Evolutionary conservation across 2,113 vertebrate species (phyloP), one percentile per base, ranked within the genome.

Genomic region (Ptilorrhoa leucosticta): DNA sequence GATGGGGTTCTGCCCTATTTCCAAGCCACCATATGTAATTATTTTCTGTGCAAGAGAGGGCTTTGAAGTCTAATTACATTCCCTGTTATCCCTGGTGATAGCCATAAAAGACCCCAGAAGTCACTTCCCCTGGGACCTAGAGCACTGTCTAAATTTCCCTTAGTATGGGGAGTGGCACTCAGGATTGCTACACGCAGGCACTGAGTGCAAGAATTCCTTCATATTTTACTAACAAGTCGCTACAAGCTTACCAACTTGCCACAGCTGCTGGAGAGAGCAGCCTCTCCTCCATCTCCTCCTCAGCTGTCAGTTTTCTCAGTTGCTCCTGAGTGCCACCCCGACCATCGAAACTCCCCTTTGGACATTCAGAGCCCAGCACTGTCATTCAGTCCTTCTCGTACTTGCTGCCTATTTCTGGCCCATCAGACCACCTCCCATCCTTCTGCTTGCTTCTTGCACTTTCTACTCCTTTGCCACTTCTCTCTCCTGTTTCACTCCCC

Each of bases 181-280:
- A 4, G 71, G 44, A 79, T 73, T 82, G 83, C 84, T 91, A 53
- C 87, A 75, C 6, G 20, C 86, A 94, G 86, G 20, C 57, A 33
- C 57, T 4, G 73, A 72, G 39, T 11, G 16, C 39, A 84, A 79
- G 37, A 91, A 28, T 48, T 93, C 81, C 83, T 92, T 96, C 89
- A 24, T 85, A n/a, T 39, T 88, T 89, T 42, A 71, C 73, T 39
- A 51, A 83, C 94, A 93, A 97, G 93, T 91, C 92, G 31, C 75
- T 83, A 85, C 95, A 95, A 53, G 87, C 58, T 71, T 64, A 37
- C 54, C 0, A 12, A 72, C 70, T 2, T 22, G 37, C 78, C 66
- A 56, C 69, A 83, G 82, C 78, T 72, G 82, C 87, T 65, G 51
- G 19, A 20, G n/a, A 64, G 65, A 83, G 56, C 73, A 61, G 66